Percentiles rank a stretch among this genome's conserved stretches.
Evolutionary conservation across 2,797 vertebrate genomes (phyloP).

Genomic region (Borostomias antarcticus): DNA sequence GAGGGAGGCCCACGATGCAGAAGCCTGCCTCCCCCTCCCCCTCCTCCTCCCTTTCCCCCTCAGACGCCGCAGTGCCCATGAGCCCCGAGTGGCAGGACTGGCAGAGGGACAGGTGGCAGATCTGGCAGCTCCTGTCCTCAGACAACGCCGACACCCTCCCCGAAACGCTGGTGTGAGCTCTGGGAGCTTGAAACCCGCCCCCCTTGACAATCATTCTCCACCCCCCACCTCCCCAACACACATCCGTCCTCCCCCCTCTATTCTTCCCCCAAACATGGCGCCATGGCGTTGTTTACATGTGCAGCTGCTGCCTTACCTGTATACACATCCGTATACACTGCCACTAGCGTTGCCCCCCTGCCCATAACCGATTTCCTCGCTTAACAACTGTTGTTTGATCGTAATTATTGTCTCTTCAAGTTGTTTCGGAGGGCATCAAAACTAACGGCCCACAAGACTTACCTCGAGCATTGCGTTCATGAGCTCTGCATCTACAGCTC

Average conservation of each 20-base stretch:
- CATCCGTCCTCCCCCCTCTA: neutral
- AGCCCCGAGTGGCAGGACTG: slow-evolving; percentile 87
- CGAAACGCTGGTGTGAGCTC: slow-evolving; percentile 89
- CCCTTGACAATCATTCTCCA: slow-evolving; percentile 29
- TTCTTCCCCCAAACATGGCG: slow-evolving; percentile 35
- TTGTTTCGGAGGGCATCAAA: slow-evolving; percentile 28
- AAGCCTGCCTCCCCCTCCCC: slow-evolving; percentile 33
- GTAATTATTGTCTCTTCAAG: slow-evolving; percentile 1
- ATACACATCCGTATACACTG: slow-evolving; percentile 50
- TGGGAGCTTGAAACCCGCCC: neutral
- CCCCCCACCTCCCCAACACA: neutral
- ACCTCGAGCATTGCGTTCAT: slow-evolving; percentile 59
- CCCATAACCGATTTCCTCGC: slow-evolving; percentile 37
- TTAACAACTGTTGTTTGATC: slow-evolving; percentile 33
- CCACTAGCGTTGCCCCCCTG: slow-evolving; percentile 55
- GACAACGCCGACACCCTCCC: slow-evolving; percentile 91
- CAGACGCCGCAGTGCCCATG: slow-evolving; percentile 48
- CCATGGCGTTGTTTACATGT: slow-evolving; percentile 63
- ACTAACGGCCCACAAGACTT: slow-evolving; percentile 54
- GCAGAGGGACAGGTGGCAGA: slow-evolving; percentile 93
- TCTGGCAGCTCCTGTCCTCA: slow-evolving; percentile 91
- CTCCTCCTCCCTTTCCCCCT: neutral
- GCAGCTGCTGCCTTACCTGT: slow-evolving; percentile 63
- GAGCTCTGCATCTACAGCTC: slow-evolving; percentile 13
- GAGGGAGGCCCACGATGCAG: slow-evolving; percentile 37